Evolutionary conservation across 2,797 vertebrate genomes (phyloP).

Genomic region (Brachymystax lenok): DNA sequence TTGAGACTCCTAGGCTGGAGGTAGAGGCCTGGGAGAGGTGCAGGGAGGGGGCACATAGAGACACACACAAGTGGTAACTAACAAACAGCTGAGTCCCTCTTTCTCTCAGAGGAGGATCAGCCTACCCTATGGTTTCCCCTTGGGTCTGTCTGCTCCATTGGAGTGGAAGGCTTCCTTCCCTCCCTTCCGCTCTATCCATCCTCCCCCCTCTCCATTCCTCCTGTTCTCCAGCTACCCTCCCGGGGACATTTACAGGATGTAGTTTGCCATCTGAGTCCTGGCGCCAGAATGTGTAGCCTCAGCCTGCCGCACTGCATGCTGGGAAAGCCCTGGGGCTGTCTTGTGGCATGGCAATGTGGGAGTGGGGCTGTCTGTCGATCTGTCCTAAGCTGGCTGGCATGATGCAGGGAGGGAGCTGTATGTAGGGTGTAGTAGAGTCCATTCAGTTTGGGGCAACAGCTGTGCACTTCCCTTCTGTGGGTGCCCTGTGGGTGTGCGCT

Average conservation of each 20-base stretch:
- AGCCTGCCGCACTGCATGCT: not conserved
- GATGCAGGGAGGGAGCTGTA: not conserved
- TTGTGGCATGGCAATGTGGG: not conserved
- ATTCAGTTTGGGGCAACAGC: not conserved
- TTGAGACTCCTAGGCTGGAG: conserved; percentile 35
- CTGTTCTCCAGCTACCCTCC: conserved; percentile 7
- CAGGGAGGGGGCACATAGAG: conserved; percentile 36
- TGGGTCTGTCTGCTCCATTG: conserved; percentile 46
- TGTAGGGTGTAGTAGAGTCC: not conserved
- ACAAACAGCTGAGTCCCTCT: conserved; percentile 69
- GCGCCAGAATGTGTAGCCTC: not conserved
- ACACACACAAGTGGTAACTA: conserved; percentile 53
- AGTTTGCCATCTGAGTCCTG: conserved; percentile 1
- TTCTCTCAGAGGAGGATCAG: conserved; percentile 46
- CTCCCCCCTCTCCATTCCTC: not conserved
- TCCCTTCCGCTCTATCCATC: conserved; percentile 4
- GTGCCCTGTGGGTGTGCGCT: too few species aligned
- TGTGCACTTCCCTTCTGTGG: not conserved
- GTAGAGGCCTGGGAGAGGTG: conserved; percentile 25
- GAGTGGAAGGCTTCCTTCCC: conserved; percentile 60
- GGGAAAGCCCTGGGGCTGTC: too few species aligned
- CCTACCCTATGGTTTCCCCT: conserved; percentile 35
- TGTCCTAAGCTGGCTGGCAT: not conserved
- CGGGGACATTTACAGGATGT: not conserved
- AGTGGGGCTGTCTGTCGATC: not conserved